Evolutionary conservation across 2,888 invertebrate genomes (phyloP).

Genomic region (Cynaeus angustus): DNA sequence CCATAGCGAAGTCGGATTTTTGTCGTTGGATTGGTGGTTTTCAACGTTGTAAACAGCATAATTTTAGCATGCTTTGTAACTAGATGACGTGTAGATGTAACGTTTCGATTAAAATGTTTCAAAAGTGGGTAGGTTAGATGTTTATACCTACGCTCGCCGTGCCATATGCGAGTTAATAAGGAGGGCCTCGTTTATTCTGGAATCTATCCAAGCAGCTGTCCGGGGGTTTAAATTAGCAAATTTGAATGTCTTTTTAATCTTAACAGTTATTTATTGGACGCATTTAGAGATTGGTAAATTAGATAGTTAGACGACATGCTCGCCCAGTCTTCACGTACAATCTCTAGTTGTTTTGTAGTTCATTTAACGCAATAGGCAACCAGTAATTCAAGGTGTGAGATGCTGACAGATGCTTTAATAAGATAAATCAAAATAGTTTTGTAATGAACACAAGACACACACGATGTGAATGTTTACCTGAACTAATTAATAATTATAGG

Average conservation of each 20-base stretch:
- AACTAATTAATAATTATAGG: conserved; percentile 36
- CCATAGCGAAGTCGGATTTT: conserved; percentile 25
- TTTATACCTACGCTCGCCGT: conserved; percentile 22
- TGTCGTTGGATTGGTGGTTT: conserved; percentile 21
- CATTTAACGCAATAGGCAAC: no score
- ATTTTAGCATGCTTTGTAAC: conserved; percentile 46
- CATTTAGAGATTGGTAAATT: conserved; percentile 51
- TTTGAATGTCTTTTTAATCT: conserved; percentile 56
- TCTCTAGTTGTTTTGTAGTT: no score
- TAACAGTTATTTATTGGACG: conserved; percentile 57
- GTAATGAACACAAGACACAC: conserved; percentile 2
- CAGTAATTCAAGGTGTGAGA: background rate
- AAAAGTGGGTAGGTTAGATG: conserved; percentile 35
- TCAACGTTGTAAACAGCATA: conserved; percentile 40
- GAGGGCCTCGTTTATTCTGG: conserved; percentile 55
- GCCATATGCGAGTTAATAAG: conserved; percentile 55
- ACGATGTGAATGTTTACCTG: conserved; percentile 17
- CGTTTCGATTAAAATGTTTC: conserved; percentile 53
- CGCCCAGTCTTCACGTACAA: no score
- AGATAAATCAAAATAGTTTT: conserved; percentile 16
- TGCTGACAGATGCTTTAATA: background rate
- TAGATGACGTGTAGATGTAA: conserved; percentile 52
- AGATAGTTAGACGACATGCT: conserved; percentile 20
- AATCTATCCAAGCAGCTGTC: conserved; percentile 59
- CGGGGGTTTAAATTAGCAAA: conserved; percentile 57